phyloP scores from a whole-genome alignment of 2,888 invertebrate species.

The Choreutis nemorana region DNA sequence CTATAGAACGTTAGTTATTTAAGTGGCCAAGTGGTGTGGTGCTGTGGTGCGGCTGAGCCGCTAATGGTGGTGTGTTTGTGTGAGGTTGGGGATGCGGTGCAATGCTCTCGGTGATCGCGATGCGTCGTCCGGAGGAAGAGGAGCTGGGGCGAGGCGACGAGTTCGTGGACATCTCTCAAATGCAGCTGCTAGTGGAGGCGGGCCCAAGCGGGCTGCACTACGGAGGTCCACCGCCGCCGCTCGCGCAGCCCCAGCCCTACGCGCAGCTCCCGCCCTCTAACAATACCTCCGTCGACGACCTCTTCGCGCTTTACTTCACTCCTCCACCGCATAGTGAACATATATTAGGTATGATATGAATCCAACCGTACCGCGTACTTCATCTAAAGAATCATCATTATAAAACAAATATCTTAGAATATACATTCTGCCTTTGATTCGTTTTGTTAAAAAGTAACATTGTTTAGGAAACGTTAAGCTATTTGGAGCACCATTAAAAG shows the following conservation, averaged over 20 bases:
- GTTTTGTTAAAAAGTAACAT: too few species aligned
- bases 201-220: constrained; percentile 60
- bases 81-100: constrained; percentile 58
- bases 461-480: too few species aligned
- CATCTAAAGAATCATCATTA: too few species aligned
- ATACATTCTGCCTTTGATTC: too few species aligned
- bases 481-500: too few species aligned
- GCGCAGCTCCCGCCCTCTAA: constrained; percentile 35
- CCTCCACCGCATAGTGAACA: constrained; percentile 69
- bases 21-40: constrained; percentile 21
- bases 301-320: constrained; percentile 79
- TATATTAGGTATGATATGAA: constrained; percentile 2
- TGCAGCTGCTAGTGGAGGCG: constrained; percentile 75
- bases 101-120: constrained; percentile 72
- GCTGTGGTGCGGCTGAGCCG: constrained; percentile 20
- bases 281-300: constrained; percentile 75
- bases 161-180: constrained; percentile 85
- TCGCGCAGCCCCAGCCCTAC: constrained; percentile 51
- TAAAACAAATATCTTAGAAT: too few species aligned
- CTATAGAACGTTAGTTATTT: constrained; percentile 37
- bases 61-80: constrained; percentile 33
- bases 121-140: constrained; percentile 79
- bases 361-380: too few species aligned
- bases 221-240: constrained; percentile 54
- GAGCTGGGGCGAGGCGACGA: constrained; percentile 70